Percentiles rank a stretch among this genome's conserved stretches.
These are phyloP conservation scores for Microtus oregoni DNA, from an alignment of 2,113 vertebrate genomes.

Conservation along the genomic window DNA sequence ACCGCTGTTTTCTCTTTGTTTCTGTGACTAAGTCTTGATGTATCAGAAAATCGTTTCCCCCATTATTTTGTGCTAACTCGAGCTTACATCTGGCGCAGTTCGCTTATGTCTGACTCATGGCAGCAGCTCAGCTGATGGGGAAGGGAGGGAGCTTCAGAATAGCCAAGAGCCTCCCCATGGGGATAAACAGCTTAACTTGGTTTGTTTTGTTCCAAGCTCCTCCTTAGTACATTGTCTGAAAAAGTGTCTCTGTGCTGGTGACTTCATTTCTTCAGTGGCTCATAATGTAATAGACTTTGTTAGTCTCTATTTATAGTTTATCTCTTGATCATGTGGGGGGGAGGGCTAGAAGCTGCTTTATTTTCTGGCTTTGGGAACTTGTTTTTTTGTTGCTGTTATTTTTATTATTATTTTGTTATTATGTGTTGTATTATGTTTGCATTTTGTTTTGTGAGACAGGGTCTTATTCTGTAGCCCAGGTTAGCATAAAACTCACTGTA, in stretches of 20 bases:
- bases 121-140: conserved; percentile 64
- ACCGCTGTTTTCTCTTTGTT: background rate
- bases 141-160: conserved; percentile 69
- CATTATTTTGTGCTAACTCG: conserved; percentile 52
- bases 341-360: background rate
- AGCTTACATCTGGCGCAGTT: conserved; percentile 39
- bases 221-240: conserved; percentile 35
- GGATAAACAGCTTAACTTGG: conserved; percentile 57
- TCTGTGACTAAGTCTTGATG: conserved; percentile 57
- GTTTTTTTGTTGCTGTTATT: background rate
- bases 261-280: conserved; percentile 48
- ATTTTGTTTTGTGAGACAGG: background rate
- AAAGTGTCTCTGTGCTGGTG: conserved; percentile 50
- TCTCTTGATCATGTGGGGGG: background rate
- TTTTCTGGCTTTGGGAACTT: background rate
- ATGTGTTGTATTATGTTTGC: background rate
- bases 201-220: conserved; percentile 62
- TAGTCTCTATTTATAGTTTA: conserved; percentile 52
- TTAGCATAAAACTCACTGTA: background rate
- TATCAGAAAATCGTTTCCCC: conserved; percentile 27
- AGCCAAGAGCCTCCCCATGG: conserved; percentile 56
- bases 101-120: conserved; percentile 69
- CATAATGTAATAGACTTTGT: conserved; percentile 31
- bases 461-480: background rate
- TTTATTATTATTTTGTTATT: background rate